Evolutionary conservation across 2,888 invertebrate genomes (phyloP).

Genomic region (Phengaris alcon): DNA sequence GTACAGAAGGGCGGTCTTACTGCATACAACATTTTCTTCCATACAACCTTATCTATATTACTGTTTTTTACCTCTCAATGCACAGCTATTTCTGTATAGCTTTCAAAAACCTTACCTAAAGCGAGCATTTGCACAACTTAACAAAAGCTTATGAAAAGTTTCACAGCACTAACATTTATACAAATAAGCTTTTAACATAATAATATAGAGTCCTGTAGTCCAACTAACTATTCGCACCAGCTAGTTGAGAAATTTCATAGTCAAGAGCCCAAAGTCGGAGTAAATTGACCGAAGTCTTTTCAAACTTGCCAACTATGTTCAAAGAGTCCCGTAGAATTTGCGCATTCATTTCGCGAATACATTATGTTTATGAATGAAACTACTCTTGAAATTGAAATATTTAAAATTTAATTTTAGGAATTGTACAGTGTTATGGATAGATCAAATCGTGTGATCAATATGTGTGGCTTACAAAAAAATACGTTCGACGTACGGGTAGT

Average conservation of each 20-base stretch:
- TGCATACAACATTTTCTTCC: no score
- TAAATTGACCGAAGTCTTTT: conserved; percentile 8
- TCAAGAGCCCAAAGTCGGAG: not conserved
- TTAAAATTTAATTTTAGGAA: no score
- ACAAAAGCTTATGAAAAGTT: not conserved
- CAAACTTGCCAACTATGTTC: not conserved
- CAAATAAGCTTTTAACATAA: conserved; percentile 14
- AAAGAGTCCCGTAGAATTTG: not conserved
- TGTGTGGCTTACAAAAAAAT: no score
- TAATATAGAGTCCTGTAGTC: not conserved
- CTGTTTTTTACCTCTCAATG: not conserved
- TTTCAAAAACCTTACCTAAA: no score
- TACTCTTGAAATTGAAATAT: no score
- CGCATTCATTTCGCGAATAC: not conserved
- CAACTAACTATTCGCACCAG: not conserved
- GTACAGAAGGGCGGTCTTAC: no score
- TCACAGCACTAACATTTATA: not conserved
- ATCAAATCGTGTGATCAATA: no score
- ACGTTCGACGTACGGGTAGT: no score
- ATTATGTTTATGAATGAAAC: not conserved
- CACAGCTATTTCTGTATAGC: no score
- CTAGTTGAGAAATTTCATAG: conserved; percentile 14
- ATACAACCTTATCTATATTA: not conserved
- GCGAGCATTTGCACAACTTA: no score
- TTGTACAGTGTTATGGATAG: no score